Evolutionary conservation across 2,888 invertebrate species (phyloP), one percentile per base, ranked within the genome.

Genomic region (Scotopteryx bipunctaria): DNA sequence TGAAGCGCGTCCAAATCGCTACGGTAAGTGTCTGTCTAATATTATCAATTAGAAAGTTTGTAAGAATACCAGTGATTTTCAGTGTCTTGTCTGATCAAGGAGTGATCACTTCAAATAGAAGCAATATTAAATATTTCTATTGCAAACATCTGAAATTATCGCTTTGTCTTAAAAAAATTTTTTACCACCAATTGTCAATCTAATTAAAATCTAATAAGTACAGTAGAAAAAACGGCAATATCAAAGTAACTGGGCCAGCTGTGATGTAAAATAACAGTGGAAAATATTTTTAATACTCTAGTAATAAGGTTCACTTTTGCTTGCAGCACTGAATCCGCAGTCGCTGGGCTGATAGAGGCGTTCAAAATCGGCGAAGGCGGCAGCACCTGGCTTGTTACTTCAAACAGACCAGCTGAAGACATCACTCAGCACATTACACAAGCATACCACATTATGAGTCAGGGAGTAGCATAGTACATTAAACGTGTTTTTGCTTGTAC

Each of bases 371-470:
- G 83, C 0, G 49, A 45, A 0, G 81, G 78, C 17, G 85, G 77
- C 0, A 82, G 80, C 50, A 85, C 86, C 0, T 89, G 88, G 88
- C 64, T 87, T 5, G 66, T 78, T 1, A 78, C 77, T 0, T 69
- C 73, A 0, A 73, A 76, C 9, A 72, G 63, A 55, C 81, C 82
- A 2, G 86, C 83, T 1, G 68, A 79, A 57, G 81, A 86, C 23
- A 82, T 87, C 36, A 74, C 83, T 0, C 61, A 53, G 0, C 81
- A 78, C 13, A 67, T 87, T 0, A 68, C 61, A 1, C 72, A 81
- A 50, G 82, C 74, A 0, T 83, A 74, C 54, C 64, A 67, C 19
- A 69, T 78, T 3, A 71, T 83, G 66, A 67, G 74, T 32, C 68
- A 76, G 59, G 81, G 78, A 36, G 38, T 49, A 19, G n/a, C n/a